These are phyloP conservation scores for Drosophila baimaii DNA, from an alignment of 1,140 invertebrate genomes.

Conservation along the genomic window DNA sequence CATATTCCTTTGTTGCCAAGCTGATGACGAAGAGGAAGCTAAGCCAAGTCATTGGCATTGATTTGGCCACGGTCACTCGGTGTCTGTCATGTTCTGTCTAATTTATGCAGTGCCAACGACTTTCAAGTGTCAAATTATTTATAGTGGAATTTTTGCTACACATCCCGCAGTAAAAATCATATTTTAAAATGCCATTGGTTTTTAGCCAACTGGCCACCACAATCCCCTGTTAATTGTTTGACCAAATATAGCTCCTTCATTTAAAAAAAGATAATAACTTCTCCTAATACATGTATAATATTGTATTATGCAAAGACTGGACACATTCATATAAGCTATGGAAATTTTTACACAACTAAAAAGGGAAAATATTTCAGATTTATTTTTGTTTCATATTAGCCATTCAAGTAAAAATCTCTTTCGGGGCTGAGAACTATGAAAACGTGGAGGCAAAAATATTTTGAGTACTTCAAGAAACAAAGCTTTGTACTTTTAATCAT, in stretches of 20 bases:
- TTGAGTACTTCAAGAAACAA: no score
- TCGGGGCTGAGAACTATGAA: no score
- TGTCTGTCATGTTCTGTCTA: conserved; percentile 58
- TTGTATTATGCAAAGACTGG: conserved; percentile 35
- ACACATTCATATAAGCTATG: conserved; percentile 20
- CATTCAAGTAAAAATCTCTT: no score
- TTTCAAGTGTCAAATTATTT: conserved; percentile 69
- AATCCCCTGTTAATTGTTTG: conserved; percentile 61
- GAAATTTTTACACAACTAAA: conserved; percentile 32
- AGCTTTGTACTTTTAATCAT: no score
- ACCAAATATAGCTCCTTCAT: conserved; percentile 32
- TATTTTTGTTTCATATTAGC: no score
- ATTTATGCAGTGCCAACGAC: conserved; percentile 57
- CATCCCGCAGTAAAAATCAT: conserved; percentile 14
- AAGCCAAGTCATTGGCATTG: conserved; percentile 33
- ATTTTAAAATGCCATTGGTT: conserved; percentile 16
- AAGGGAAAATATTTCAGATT: no score
- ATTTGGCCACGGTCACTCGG: conserved; percentile 25
- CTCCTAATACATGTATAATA: conserved; percentile 32
- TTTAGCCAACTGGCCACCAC: conserved; percentile 15
- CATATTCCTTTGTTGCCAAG: conserved; percentile 21
- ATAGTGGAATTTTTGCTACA: conserved; percentile 68
- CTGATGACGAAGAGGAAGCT: conserved; percentile 13
- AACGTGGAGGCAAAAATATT: no score
- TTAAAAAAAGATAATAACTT: conserved; percentile 23